phyloP scores from a whole-genome alignment of 2,888 invertebrate genomes.

The Sialis lutaria region DNA sequence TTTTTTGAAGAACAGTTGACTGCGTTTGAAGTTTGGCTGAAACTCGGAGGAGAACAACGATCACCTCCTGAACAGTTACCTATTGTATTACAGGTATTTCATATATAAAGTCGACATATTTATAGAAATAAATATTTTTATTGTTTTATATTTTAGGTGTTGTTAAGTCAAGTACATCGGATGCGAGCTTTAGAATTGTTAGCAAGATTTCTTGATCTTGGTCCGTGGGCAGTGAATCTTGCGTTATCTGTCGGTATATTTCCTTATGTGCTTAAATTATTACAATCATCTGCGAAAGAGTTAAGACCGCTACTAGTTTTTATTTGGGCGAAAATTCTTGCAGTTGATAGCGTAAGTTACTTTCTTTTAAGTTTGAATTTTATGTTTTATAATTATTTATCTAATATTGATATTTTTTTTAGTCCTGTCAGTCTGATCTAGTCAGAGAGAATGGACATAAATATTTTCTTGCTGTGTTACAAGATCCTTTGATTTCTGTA shows the following conservation, averaged over 20 bases:
- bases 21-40: slow-evolving; percentile 92
- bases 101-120: slow-evolving; percentile 24
- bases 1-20: slow-evolving; percentile 97
- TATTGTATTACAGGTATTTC: slow-evolving; percentile 77
- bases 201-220: slow-evolving; percentile 86
- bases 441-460: slow-evolving; percentile 88
- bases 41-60: slow-evolving; percentile 53
- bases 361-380: neutral
- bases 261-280: slow-evolving; percentile 91
- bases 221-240: slow-evolving; percentile 88
- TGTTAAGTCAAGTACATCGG: slow-evolving; percentile 67
- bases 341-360: slow-evolving; percentile 73
- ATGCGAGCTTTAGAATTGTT: slow-evolving; percentile 86
- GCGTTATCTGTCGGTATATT: slow-evolving; percentile 96
- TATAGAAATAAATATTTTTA: neutral
- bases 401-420: slow-evolving; percentile 15
- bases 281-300: slow-evolving; percentile 89
- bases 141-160: slow-evolving; percentile 27
- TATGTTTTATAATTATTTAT: neutral
- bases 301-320: slow-evolving; percentile 85
- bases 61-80: slow-evolving; percentile 91
- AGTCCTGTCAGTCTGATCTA: slow-evolving; percentile 89
- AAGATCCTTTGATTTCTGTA: slow-evolving; percentile 70
- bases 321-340: slow-evolving; percentile 97
- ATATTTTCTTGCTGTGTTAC: slow-evolving; percentile 83